Conservation (phyloP, 2,113 vertebrate genomes). For the Desmodus rotundus region DNA sequence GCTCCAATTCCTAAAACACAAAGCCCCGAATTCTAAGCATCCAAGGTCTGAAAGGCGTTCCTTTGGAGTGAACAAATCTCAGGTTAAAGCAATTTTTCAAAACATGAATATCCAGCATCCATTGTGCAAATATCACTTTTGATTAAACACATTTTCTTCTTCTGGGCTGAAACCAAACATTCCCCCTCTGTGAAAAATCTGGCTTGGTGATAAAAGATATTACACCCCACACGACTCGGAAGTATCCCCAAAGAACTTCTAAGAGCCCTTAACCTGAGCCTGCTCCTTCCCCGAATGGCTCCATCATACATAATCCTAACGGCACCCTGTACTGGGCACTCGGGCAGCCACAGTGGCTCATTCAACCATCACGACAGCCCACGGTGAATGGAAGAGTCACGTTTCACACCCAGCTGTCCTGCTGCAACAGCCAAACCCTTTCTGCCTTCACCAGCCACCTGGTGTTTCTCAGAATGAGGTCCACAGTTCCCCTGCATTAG, state of each 20-base stretch:
- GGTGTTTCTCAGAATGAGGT: not conserved
- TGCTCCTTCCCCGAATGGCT: not conserved
- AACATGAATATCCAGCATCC: not conserved
- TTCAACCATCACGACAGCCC: not conserved
- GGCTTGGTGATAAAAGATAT: not conserved
- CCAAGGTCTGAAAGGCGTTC: not conserved
- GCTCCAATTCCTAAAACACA: not conserved
- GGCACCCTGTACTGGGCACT: fast-evolving
- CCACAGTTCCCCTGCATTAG: not conserved
- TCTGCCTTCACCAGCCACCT: not conserved
- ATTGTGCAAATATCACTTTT: slow-evolving; percentile 37
- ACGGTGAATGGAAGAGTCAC: not conserved
- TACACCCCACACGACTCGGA: not conserved
- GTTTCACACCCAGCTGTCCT: too few species aligned
- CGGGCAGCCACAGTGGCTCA: fast-evolving
- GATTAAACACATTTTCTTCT: slow-evolving; percentile 34
- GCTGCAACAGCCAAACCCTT: not conserved
- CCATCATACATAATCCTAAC: too few species aligned
- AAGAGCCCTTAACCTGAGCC: not conserved
- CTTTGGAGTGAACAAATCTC: slow-evolving; percentile 6
- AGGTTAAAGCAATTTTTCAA: not conserved
- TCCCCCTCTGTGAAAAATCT: not conserved
- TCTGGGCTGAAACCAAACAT: not conserved
- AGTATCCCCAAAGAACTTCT: not conserved
- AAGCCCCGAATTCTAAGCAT: not conserved